Base-by-base conservation (phyloP, 2,797 vertebrate species). In the Oophaga sylvatica region DNA sequence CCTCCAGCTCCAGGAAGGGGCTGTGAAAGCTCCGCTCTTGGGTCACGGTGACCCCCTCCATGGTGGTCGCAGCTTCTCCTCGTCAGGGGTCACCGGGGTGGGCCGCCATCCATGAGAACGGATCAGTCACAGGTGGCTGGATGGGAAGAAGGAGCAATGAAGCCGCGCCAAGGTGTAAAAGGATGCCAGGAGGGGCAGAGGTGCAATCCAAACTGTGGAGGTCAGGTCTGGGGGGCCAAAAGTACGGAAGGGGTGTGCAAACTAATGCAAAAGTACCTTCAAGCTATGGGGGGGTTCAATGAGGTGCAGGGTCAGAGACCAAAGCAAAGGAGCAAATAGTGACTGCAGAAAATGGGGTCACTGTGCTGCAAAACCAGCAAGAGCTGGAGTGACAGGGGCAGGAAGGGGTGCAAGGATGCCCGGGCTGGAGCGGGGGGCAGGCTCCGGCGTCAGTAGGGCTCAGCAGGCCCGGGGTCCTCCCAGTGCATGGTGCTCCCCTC, bases 11-110 rank as follows among this genome's bases (percentile, higher is more conserved):
- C 93, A 96, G 93, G 90, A 96, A 96, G 88, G 95, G 94, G 92
- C 94, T 93, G 91, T 92, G 93, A 17, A 89, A 89, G 88, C 31
- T 78, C n/a, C 84, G 75, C 80, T 89, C 88, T 2, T 96, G 95
- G 80, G 97, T 97, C 93, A 97, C 93, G 12, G 95, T 91, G 90
- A 97, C 95, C 91, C 96, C 96, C 93, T 98, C 97, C 92, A 98
- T 92, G 90, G 96, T 95, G 80, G 65, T 70, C 67, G 22, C 5
- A 45, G 13, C 11, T 29, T 80, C 19, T 67, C 8, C n/a, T 16
- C 97, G 35, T 88, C 75, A 88, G 82, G 67, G 75, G 78, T 88
- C 82, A 80, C 67, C 48, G 70, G 16, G 60, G 57, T 59, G 67
- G 73, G 48, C 82, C 6, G 59, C 41, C 57, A 60, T 71, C 70